Evolutionary conservation across 2,797 vertebrate genomes (phyloP), one percentile per base, ranked within the genome.

Genomic region (Micropoecilia bifurca): DNA sequence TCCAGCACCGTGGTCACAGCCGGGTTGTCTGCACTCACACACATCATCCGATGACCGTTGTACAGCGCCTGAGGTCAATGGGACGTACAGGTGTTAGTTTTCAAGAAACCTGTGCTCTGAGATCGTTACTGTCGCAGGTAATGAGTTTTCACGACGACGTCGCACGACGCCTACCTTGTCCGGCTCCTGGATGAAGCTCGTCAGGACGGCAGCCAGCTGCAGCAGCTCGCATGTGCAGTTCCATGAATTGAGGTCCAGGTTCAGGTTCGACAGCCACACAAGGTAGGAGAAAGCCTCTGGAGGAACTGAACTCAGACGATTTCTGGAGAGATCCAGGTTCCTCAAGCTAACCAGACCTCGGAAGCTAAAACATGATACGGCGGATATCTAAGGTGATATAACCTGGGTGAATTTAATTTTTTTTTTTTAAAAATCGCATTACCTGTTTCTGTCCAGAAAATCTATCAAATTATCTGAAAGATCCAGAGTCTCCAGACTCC

Each of bases 261-360:
- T 96, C 53, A 97, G 92, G 80, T 91, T 84, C 1, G 92, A 93
- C 73, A 97, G 91, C 89, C 93, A 93, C 78, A 88, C 89, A 63
- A 97, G 91, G 53, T 94, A 93, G 25, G 95, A 95, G 73, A 97
- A 97, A 0, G 95, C 90, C 28, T 96, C 95, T 0, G 89, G 88
- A 14, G 93, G 90, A 50, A 91, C 90, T 7, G 87, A 93, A 12
- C 86, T 87, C 80, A 97, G 75, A 18, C 85, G 93, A 85, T 97
- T 98, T 76, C 94, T 90, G 45, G 96, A 97, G 75, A 97, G 93
- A 84, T 97, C 96, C 77, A 97, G 86, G 68, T 89, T 94, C 68
- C 80, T 90, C 43, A 97, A 91, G 25, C 81, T 90, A 59, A 85
- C 85, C 75, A 97, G 80, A 0, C 93, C 89, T 48, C 22, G 50